Percentiles rank a stretch among this genome's conserved stretches.
These are phyloP conservation scores for Zootoca vivipara DNA, from an alignment of 2,113 vertebrate genomes.

Conservation along the genomic window DNA sequence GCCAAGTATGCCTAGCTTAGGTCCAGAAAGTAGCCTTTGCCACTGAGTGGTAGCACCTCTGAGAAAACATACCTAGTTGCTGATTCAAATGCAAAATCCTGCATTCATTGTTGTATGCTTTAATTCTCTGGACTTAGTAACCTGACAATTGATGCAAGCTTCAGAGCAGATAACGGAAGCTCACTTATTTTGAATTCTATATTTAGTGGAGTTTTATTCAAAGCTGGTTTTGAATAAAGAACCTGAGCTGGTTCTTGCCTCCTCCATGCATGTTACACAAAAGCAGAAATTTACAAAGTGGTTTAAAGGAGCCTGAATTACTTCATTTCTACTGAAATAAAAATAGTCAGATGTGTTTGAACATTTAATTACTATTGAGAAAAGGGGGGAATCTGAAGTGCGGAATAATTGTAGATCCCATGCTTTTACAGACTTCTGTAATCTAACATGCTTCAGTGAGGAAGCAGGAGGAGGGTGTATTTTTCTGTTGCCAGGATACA, in stretches of 20 bases:
- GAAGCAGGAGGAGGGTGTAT: background rate
- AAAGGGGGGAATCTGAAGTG: background rate
- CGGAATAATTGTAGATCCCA: background rate
- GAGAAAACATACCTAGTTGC: background rate
- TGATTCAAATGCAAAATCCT: background rate
- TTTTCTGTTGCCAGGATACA: conserved; percentile 27
- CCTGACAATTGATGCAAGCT: background rate
- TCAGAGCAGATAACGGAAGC: background rate
- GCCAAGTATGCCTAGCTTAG: background rate
- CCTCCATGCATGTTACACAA: background rate
- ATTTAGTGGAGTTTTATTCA: conserved; percentile 8
- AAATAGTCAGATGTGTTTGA: background rate
- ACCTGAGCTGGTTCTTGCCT: background rate
- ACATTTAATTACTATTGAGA: conserved; percentile 12
- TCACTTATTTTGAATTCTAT: background rate
- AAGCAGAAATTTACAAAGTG: background rate
- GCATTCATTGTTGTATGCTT: background rate
- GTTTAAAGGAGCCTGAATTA: background rate
- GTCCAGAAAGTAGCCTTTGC: background rate
- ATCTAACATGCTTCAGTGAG: background rate
- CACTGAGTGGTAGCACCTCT: too few species aligned
- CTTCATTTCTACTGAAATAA: conserved; percentile 25
- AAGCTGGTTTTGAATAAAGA: too few species aligned
- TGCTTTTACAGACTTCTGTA: background rate
- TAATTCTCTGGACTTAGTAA: background rate